Base-by-base conservation (phyloP, 2,113 vertebrate species). In the Lanius collurio region DNA sequence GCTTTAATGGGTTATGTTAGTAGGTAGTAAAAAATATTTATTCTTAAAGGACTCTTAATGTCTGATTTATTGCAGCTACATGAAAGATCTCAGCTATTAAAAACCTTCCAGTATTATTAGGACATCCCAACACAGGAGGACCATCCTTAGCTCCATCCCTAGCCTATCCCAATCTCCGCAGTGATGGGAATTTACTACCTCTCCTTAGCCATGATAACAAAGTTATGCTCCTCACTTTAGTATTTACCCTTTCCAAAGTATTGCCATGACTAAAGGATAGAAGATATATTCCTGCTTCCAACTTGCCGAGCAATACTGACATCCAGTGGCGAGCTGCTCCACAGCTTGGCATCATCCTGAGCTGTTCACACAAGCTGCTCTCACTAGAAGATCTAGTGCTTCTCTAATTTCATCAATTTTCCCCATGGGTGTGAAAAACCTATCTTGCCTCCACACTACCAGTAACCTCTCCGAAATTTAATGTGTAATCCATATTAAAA, bases 231-330 rank as follows among this genome's bases (percentile, higher is more conserved):
- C 26, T 78, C 46, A 14, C 17, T 87, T 33, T 2, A 27, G 41
- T 1, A 69, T 13, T 55, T 47, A 75, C 7, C 6, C 67, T 83
- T 55, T 49, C 76, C 15, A 12, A 57, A 67, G 17, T 23, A 26
- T 16, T 62, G 28, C n/a, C 12, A 57, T 22, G 26, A 31, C 70
- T 56, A 47, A 86, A 68, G 31, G 31, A 44, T 5, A 70, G 11
- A 44, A 83, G 6, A n/a, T 4, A 18, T 2, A 20, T 7, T 37
- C 21, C 22, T 69, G 44, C 46, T 67, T 87, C 74, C 3, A 78
- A 60, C 7, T 75, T 75, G 60, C 44, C 14, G 60, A 87, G 62
- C 74, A 92, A 93, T 52, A 97, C 83, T 92, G 96, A 96, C 96
- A 96, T 86, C 97, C 76, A 94, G 95, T 81, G 96, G 92, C 6